Percentiles rank a stretch among this genome's conserved stretches.
Evolutionary conservation across 2,888 invertebrate genomes (phyloP).

Genomic region (Lasioglossum marginatum): DNA sequence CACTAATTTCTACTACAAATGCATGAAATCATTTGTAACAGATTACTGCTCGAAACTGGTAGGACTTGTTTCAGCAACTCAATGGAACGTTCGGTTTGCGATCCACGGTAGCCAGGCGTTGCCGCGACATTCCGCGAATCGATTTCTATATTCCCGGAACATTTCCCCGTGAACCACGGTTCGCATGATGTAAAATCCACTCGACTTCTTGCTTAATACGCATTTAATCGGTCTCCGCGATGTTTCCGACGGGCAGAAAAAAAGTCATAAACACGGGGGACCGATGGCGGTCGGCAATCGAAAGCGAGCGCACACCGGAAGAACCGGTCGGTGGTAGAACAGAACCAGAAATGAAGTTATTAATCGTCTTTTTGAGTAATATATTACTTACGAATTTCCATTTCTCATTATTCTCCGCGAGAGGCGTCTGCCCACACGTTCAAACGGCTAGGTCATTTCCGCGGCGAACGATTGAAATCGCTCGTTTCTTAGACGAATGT

Average conservation of each 20-base stretch:
- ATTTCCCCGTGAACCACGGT: neutral
- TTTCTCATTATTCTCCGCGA: slow-evolving; percentile 59
- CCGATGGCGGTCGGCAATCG: slow-evolving; percentile 14
- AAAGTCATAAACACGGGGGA: slow-evolving; percentile 4
- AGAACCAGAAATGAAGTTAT: slow-evolving; percentile 65
- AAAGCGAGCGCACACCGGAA: slow-evolving; percentile 34
- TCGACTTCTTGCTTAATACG: slow-evolving; percentile 15
- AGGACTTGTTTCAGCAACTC: neutral
- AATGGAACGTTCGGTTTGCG: neutral
- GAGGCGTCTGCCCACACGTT: slow-evolving; percentile 32
- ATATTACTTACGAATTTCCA: slow-evolving; percentile 65
- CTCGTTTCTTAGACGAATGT: neutral
- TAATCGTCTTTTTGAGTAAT: slow-evolving; percentile 61
- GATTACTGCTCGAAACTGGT: neutral
- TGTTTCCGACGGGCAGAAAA: slow-evolving; percentile 2
- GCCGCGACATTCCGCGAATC: neutral
- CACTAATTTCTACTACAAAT: no score
- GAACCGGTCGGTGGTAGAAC: slow-evolving; percentile 56
- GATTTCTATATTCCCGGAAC: neutral
- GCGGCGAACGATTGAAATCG: slow-evolving; percentile 10
- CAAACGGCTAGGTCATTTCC: slow-evolving; percentile 38
- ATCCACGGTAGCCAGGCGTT: neutral
- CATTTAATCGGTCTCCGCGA: slow-evolving; percentile 27
- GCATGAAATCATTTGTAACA: no score
- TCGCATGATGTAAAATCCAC: neutral